Conservation (phyloP, 2,888 invertebrate genomes). For the Nowickia ferox region DNA sequence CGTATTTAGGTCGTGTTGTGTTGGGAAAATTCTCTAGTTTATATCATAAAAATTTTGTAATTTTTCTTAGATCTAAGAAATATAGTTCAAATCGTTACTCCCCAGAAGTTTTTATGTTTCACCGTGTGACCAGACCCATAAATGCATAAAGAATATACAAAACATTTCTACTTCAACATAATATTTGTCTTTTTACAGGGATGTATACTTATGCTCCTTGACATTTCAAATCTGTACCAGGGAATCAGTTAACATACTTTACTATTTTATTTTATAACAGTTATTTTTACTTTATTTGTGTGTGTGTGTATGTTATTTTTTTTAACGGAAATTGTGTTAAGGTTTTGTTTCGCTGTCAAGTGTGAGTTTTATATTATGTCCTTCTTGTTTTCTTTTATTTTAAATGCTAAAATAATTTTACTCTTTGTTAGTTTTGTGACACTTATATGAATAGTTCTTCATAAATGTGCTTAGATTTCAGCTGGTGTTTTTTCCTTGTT, state of each 20-base stretch:
- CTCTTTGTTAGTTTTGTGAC: slow-evolving; percentile 44
- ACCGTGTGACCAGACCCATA: neutral
- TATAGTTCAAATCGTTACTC: no score
- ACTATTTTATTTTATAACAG: neutral
- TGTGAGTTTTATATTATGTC: slow-evolving; percentile 30
- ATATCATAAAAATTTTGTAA: no score
- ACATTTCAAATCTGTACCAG: neutral
- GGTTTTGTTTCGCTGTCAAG: slow-evolving; percentile 49
- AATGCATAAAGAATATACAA: neutral
- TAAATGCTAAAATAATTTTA: slow-evolving; percentile 44
- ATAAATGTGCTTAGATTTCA: slow-evolving; percentile 31
- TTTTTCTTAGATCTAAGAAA: no score
- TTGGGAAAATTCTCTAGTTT: no score
- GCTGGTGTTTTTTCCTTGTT: slow-evolving; percentile 8
- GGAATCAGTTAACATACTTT: slow-evolving; percentile 31
- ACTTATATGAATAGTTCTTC: slow-evolving; percentile 12
- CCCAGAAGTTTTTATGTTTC: no score
- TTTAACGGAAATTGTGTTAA: slow-evolving; percentile 46
- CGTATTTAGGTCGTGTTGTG: no score
- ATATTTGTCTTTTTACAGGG: neutral
- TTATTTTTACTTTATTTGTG: neutral
- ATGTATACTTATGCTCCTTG: neutral
- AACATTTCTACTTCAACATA: neutral
- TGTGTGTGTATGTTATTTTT: neutral
- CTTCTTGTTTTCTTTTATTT: neutral